These are phyloP conservation scores for Percopsis omiscomaycus DNA, from an alignment of 2,797 vertebrate genomes.

Conservation along the genomic window DNA sequence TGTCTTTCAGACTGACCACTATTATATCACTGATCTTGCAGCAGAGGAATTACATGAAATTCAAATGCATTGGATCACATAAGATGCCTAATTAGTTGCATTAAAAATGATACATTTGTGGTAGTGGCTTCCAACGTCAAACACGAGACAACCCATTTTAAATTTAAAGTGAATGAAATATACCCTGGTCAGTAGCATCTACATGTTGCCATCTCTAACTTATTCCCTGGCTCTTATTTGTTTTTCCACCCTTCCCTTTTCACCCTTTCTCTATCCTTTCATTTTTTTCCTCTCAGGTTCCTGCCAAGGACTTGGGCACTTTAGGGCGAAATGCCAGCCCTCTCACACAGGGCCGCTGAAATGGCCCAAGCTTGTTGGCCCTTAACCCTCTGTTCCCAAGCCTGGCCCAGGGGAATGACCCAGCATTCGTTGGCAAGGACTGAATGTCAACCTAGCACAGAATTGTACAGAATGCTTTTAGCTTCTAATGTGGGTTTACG, in stretches of 20 bases:
- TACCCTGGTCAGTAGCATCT: neutral
- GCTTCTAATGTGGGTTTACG: conserved; percentile 6
- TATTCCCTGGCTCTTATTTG: conserved; percentile 9
- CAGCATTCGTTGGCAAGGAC: conserved; percentile 6
- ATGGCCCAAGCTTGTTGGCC: conserved; percentile 16
- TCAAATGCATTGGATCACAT: too few relatives aligned
- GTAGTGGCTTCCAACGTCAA: too few relatives aligned
- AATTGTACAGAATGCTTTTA: conserved; percentile 10
- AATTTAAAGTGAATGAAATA: too few relatives aligned
- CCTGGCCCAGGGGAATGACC: conserved; percentile 11
- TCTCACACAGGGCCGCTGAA: conserved; percentile 13
- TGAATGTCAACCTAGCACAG: conserved; percentile 6
- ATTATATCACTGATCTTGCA: too few relatives aligned
- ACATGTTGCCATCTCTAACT: neutral
- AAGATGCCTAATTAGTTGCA: too few relatives aligned
- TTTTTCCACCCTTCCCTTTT: conserved; percentile 47
- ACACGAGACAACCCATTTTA: too few relatives aligned
- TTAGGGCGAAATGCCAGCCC: conserved; percentile 23
- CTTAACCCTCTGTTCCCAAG: conserved; percentile 72
- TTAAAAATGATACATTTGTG: too few relatives aligned
- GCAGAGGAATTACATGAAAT: too few relatives aligned
- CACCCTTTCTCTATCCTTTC: conserved; percentile 50
- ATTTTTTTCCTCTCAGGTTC: conserved; percentile 54
- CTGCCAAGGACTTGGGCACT: conserved; percentile 15
- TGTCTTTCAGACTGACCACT: too few relatives aligned